Evolutionary conservation across 2,888 invertebrate species (phyloP).

Genomic region (Rhogogaster chlorosoma): DNA sequence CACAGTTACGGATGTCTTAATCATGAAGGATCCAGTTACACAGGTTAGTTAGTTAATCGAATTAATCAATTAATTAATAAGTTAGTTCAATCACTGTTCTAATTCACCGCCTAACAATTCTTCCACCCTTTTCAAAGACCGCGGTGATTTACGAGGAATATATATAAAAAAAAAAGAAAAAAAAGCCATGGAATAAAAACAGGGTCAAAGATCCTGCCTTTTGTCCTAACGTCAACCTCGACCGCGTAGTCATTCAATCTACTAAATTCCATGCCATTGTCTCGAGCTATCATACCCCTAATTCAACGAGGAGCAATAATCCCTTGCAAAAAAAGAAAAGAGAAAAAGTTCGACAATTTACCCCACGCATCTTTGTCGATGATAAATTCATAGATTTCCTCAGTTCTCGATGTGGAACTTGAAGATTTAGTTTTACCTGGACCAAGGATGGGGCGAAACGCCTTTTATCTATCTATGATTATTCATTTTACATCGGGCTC

Average conservation of each 20-base stretch:
- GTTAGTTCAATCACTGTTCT: background rate
- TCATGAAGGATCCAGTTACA: slow-evolving; percentile 96
- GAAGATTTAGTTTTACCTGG: background rate
- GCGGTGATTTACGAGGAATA: background rate
- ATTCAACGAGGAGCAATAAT: background rate
- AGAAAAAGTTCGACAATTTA: background rate
- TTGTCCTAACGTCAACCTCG: slow-evolving; percentile 10
- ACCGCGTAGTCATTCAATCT: slow-evolving; percentile 8
- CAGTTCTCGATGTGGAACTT: background rate
- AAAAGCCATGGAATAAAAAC: background rate
- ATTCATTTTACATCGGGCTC: background rate
- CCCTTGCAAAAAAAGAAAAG: background rate
- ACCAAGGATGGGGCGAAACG: background rate
- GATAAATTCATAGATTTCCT: background rate
- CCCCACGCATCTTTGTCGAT: background rate
- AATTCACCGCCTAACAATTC: background rate
- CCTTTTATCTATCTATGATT: background rate
- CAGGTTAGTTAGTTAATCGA: slow-evolving; percentile 84
- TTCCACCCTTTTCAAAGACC: background rate
- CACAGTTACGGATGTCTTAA: slow-evolving; percentile 93
- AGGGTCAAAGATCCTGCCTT: background rate
- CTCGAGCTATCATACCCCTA: background rate
- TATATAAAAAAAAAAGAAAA: background rate
- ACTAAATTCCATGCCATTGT: background rate
- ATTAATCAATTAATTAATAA: background rate